A percentile compares a stretch with the other conserved stretches of the same genome.
These are phyloP conservation scores for Lepidurus arcticus DNA, from an alignment of 1,140 invertebrate species.

Conservation along the genomic window DNA sequence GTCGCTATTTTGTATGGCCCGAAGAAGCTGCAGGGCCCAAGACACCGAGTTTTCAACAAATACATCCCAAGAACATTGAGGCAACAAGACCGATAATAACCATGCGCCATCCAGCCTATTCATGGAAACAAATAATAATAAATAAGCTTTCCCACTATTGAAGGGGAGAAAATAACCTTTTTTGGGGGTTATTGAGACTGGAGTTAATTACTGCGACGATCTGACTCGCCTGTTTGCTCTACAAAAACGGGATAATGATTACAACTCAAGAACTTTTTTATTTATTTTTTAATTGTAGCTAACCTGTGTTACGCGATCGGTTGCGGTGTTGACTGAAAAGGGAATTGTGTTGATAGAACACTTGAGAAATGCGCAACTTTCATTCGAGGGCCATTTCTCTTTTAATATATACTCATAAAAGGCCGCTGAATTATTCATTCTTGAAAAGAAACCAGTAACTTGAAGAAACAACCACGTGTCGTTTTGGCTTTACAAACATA, in stretches of 20 bases:
- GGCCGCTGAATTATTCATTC: neutral
- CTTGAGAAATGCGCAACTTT: neutral
- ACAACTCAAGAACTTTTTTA: neutral
- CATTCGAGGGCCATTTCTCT: neutral
- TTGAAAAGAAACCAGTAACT: neutral
- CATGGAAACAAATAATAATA: neutral
- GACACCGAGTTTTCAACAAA: neutral
- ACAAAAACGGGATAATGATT: neutral
- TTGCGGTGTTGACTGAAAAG: neutral
- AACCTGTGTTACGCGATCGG: neutral
- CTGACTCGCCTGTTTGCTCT: neutral
- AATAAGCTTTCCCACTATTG: neutral
- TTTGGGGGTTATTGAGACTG: neutral
- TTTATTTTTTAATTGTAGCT: neutral
- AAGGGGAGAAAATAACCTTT: neutral
- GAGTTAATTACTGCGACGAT: neutral
- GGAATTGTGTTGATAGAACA: neutral
- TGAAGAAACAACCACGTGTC: too few relatives aligned
- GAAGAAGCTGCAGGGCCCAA: neutral
- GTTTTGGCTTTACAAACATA: too few relatives aligned
- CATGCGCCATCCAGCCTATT: neutral
- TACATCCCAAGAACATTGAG: slow-evolving; percentile 16
- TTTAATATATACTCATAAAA: neutral
- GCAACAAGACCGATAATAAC: neutral
- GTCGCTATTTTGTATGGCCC: neutral